These are phyloP conservation scores for Ericerus pela DNA, from an alignment of 1,140 invertebrate genomes.

Conservation along the genomic window DNA sequence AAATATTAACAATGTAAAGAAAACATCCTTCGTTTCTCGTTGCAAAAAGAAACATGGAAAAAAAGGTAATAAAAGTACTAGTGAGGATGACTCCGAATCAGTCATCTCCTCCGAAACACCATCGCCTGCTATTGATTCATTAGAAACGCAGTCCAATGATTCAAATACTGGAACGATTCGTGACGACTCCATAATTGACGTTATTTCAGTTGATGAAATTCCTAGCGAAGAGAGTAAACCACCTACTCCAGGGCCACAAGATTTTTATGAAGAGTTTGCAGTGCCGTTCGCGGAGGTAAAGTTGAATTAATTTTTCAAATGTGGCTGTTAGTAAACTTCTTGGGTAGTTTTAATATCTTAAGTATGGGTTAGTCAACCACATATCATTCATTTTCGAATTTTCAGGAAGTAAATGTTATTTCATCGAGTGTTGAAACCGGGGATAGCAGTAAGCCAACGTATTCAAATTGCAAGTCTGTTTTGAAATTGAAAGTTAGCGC, in stretches of 20 bases:
- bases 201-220: background rate
- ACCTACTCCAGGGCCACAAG: conserved; percentile 1
- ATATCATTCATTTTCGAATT: no score
- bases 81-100: conserved; percentile 3
- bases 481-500: background rate
- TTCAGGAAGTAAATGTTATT: conserved; percentile 1
- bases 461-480: background rate
- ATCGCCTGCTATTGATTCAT: background rate
- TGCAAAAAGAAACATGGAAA: background rate
- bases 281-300: background rate
- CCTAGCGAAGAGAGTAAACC: conserved; percentile 8
- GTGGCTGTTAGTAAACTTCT: no score
- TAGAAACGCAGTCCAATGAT: background rate
- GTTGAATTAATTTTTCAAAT: background rate
- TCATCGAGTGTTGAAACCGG: background rate
- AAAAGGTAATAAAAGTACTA: conserved; percentile 3
- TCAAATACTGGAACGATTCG: background rate
- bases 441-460: background rate
- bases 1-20: background rate
- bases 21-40: background rate
- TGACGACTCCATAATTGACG: background rate
- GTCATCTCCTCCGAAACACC: conserved; percentile 4
- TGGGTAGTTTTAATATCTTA: no score
- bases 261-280: background rate
- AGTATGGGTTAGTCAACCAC: no score